phyloP scores from a whole-genome alignment of 2,888 invertebrate genomes.

The Onchidella celtica region DNA sequence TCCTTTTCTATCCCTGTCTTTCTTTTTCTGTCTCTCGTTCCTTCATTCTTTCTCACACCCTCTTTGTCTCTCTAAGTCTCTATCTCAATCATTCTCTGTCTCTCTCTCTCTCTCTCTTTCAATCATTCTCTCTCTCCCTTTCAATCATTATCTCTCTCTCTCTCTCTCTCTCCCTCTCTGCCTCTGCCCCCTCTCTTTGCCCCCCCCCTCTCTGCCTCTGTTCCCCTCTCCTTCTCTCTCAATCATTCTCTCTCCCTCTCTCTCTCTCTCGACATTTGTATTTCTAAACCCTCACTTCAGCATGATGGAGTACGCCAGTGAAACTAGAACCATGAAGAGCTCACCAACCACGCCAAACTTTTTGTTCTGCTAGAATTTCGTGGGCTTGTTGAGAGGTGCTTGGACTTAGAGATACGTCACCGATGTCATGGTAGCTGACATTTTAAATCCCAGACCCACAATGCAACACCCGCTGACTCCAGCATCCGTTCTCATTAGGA shows the following conservation, averaged over 20 bases:
- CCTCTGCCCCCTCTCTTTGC: too few species aligned
- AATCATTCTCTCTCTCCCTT: not conserved
- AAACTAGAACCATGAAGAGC: too few species aligned
- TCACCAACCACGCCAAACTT: too few species aligned
- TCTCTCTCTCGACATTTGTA: too few species aligned
- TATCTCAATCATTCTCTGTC: not conserved
- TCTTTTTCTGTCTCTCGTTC: too few species aligned
- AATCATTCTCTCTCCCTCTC: too few species aligned
- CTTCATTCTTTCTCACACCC: not conserved
- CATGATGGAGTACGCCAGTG: too few species aligned
- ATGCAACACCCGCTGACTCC: not conserved
- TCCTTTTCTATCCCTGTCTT: too few species aligned
- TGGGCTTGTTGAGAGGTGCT: not conserved
- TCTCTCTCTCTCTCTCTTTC: not conserved
- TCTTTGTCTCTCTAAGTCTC: not conserved
- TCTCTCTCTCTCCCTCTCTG: not conserved
- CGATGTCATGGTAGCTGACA: not conserved
- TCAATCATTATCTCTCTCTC: not conserved
- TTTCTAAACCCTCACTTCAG: too few species aligned
- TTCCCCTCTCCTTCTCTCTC: too few species aligned
- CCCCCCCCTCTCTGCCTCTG: too few species aligned
- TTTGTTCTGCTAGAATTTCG: too few species aligned
- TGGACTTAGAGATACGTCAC: not conserved
- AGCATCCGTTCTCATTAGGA: conserved; percentile 24
- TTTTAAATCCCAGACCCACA: not conserved